phyloP scores from a whole-genome alignment of 2,888 invertebrate species.

The Flexamia atlantica region DNA sequence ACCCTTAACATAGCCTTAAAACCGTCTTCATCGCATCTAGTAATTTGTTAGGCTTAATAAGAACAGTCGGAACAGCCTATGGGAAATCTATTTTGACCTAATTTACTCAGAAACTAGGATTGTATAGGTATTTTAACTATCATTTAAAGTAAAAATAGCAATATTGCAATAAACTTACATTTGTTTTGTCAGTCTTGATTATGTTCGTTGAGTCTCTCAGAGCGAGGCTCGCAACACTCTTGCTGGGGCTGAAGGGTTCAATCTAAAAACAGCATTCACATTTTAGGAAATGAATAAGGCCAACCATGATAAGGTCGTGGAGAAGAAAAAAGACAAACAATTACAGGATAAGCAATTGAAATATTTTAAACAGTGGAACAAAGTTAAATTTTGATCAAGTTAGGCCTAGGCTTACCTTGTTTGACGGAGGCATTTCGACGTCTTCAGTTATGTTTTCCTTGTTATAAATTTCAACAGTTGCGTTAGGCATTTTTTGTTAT shows the following conservation, averaged over 20 bases:
- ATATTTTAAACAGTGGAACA: too few relatives aligned
- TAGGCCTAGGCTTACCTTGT: not conserved
- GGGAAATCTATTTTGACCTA: too few relatives aligned
- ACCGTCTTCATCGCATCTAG: too few relatives aligned
- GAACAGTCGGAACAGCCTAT: too few relatives aligned
- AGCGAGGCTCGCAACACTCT: slow-evolving; percentile 11
- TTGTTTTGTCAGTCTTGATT: not conserved
- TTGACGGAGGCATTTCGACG: not conserved
- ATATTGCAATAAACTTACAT: too few relatives aligned
- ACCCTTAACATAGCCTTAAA: too few relatives aligned
- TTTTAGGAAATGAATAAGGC: not conserved
- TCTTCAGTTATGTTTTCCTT: slow-evolving; percentile 18
- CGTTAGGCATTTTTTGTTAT: slow-evolving; percentile 15
- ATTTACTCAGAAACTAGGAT: too few relatives aligned
- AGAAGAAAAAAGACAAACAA: not conserved
- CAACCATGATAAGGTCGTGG: not conserved
- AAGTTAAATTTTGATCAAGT: not conserved
- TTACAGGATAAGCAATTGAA: not conserved
- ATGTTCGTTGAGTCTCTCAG: slow-evolving; percentile 13
- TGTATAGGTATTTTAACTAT: too few relatives aligned
- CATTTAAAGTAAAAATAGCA: too few relatives aligned
- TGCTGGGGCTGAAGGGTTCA: slow-evolving; percentile 11
- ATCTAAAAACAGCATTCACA: not conserved
- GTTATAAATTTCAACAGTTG: not conserved
- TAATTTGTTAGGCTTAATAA: too few relatives aligned